phyloP scores from a whole-genome alignment of 2,797 vertebrate genomes.

The Galagoides demidoff region DNA sequence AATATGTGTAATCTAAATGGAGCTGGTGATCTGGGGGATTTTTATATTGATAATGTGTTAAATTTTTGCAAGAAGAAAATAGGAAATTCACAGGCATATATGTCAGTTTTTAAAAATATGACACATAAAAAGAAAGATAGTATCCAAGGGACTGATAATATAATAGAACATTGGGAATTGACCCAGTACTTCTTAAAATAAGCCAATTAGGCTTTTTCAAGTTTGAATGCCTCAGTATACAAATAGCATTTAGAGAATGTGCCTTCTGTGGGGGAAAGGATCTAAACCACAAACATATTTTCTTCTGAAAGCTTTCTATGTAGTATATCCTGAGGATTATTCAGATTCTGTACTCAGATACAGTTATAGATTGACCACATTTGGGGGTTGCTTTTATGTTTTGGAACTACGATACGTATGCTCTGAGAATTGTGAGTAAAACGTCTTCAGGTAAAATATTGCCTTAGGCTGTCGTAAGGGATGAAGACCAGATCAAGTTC shows the following conservation, averaged over 20 bases:
- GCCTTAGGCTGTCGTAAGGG: neutral
- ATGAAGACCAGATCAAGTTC: neutral
- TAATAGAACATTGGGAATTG: neutral
- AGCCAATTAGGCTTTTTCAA: neutral
- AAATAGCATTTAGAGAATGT: neutral
- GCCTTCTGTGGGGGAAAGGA: neutral
- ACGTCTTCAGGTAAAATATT: neutral
- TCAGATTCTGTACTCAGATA: neutral
- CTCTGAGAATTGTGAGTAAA: neutral
- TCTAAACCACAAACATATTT: neutral
- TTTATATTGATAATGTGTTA: neutral
- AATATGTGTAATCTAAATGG: neutral
- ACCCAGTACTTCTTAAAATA: neutral
- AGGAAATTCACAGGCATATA: neutral
- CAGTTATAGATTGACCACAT: neutral
- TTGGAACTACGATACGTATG: neutral
- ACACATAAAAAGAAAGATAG: neutral
- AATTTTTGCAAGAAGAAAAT: neutral
- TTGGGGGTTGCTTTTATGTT: neutral
- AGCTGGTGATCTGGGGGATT: neutral
- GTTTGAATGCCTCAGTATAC: neutral
- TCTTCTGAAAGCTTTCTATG: neutral
- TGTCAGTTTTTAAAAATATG: neutral
- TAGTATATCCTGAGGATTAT: neutral
- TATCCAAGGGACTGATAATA: neutral